Evolutionary conservation across 2,797 vertebrate genomes (phyloP).

Genomic region (Tokudaia tokunoshimensis): DNA sequence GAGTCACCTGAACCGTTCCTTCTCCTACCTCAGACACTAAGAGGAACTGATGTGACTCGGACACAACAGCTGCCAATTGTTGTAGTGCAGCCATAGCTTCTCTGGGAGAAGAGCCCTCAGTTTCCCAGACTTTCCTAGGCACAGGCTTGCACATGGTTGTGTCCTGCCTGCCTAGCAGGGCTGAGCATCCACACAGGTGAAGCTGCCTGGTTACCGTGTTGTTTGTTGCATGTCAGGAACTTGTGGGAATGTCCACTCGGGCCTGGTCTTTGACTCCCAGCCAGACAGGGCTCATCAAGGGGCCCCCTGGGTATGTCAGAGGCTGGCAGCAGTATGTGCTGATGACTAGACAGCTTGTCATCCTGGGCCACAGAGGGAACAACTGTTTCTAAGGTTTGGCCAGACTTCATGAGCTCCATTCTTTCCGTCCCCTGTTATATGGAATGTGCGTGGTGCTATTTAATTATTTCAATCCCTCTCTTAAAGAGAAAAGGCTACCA

Average conservation of each 20-base stretch:
- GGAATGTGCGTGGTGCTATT: constrained; percentile 65
- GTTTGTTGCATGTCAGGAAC: not conserved
- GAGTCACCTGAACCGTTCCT: not conserved
- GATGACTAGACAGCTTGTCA: constrained; percentile 85
- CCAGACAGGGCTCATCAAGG: constrained; percentile 63
- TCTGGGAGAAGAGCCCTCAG: not conserved
- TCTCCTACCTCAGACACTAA: not conserved
- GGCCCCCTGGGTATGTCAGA: constrained; percentile 48
- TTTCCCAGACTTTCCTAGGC: not conserved
- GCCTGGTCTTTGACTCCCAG: constrained; percentile 37
- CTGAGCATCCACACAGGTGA: not conserved
- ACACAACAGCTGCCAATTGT: not conserved
- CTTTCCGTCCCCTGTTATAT: constrained; percentile 76
- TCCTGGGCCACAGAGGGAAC: constrained; percentile 78
- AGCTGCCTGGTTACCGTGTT: not conserved
- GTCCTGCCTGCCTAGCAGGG: not conserved
- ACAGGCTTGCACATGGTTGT: no score
- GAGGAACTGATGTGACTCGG: not conserved
- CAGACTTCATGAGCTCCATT: constrained; percentile 75
- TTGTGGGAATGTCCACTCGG: not conserved
- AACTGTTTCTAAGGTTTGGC: constrained; percentile 81
- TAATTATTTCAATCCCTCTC: constrained; percentile 48
- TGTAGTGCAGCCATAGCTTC: not conserved
- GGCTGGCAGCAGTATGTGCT: constrained; percentile 60
- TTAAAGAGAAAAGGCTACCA: constrained; percentile 59